Evolutionary conservation across 2,888 invertebrate species (phyloP), one percentile per base, ranked within the genome.

Genomic region (Sinotaia quadrata): DNA sequence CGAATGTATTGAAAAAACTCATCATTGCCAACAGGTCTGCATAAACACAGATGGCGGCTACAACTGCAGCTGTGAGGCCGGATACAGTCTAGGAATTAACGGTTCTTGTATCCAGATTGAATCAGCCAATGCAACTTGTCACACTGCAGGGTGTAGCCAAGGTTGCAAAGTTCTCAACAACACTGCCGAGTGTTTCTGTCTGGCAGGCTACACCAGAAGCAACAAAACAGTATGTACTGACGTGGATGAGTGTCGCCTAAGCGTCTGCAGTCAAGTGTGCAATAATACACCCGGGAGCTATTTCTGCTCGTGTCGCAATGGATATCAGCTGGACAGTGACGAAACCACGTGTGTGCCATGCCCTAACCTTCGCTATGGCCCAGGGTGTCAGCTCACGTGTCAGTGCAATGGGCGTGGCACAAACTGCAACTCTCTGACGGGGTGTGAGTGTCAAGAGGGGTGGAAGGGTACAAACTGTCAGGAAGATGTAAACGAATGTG

Each of bases 21-120:
- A 68, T 41, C 12, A 24, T 10, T 52, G 70, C 51, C 62, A 61
- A 15, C 63, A 59, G 7, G 44, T 44, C 5, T 76, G 76, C 47
- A 56, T 24, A 8, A 76, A 76, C 60, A 65, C 41, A 7, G 27
- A 31, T 10, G 76, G 73, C 18, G 62, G 67, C 2, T 76, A 57
- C 60, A 60, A 52, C 15, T 76, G 76, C n/a, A 57, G 63, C 15
- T 76, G 76, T 56, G 37, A 47, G 0, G 2, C 33, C 1, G 75
- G 73, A 2, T 63, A 44, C 56, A 29, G 2, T 1, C 21, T 41
- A 5, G 12, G 31, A 31, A 1, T 24, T 4, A 8, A 63, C 54
- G 24, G 29, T n/a, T 18, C 34, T 21, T 51, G 52, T n/a, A 21
- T 37, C 18, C 51, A 51, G 24, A 21, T 27, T 4, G 18, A 1